A percentile compares a stretch with the other conserved stretches of the same genome.
These are phyloP conservation scores for Cichladusa arquata DNA, from an alignment of 2,113 vertebrate species.

Conservation along the genomic window DNA sequence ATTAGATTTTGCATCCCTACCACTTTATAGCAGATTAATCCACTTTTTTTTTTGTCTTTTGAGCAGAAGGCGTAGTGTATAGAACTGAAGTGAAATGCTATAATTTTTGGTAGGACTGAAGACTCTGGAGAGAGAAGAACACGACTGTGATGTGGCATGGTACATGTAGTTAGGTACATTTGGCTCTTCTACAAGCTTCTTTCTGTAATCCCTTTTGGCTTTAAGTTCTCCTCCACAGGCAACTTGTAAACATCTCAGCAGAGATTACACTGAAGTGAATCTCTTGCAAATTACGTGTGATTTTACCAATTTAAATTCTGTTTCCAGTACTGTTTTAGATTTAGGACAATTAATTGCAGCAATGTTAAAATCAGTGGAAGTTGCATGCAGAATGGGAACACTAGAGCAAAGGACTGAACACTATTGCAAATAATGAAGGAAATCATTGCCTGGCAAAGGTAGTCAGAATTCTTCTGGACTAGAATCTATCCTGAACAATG, in stretches of 20 bases:
- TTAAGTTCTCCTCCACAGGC: not conserved
- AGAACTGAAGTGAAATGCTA: not conserved
- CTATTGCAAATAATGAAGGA: not conserved
- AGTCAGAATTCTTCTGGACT: not conserved
- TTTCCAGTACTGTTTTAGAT: not conserved
- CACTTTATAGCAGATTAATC: not conserved
- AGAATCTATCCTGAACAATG: not conserved
- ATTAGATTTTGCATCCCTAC: not conserved
- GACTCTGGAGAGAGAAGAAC: not conserved
- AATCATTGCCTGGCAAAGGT: not conserved
- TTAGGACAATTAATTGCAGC: not conserved
- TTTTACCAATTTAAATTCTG: not conserved
- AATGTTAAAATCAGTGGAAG: not conserved
- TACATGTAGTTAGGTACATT: not conserved
- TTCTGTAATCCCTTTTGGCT: not conserved
- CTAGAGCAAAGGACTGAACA: not conserved
- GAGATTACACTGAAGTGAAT: not conserved
- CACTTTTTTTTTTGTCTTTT: not conserved
- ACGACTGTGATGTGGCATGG: rapidly evolving
- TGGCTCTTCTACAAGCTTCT: not conserved
- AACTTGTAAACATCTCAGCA: not conserved
- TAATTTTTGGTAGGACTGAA: not conserved
- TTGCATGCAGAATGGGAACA: not conserved
- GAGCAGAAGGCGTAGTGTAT: not conserved
- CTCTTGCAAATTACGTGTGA: not conserved